Conservation (phyloP, 2,797 vertebrate species). For the Potorous gilbertii region DNA sequence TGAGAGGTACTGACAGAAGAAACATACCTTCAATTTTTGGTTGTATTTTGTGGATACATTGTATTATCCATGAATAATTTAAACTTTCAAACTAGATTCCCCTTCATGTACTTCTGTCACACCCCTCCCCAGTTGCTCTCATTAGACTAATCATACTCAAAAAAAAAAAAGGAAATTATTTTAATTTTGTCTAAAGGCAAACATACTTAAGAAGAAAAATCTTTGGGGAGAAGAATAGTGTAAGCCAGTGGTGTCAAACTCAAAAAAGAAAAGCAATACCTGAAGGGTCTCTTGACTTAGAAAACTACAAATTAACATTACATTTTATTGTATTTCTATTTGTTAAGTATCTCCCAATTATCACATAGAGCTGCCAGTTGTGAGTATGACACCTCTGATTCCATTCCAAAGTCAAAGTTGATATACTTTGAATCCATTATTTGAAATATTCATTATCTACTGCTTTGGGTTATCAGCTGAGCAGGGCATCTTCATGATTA, state of each 20-base stretch:
- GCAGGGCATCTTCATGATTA: slow-evolving; percentile 26
- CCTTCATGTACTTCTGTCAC: slow-evolving; percentile 50
- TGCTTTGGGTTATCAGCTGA: slow-evolving; percentile 23
- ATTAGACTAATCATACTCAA: background rate
- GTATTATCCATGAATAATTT: slow-evolving; percentile 48
- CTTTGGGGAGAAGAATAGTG: slow-evolving; percentile 38
- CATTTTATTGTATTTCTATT: background rate
- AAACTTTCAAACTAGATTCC: slow-evolving; percentile 54
- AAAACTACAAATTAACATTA: background rate
- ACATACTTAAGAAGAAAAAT: slow-evolving; percentile 67
- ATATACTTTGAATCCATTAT: slow-evolving; percentile 35
- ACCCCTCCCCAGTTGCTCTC: slow-evolving; percentile 42
- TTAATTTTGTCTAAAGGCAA: slow-evolving; percentile 65
- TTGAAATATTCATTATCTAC: slow-evolving; percentile 55
- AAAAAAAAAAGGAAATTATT: slow-evolving; percentile 43
- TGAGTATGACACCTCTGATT: background rate
- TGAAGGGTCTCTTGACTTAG: background rate
- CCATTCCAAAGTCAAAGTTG: slow-evolving; percentile 40
- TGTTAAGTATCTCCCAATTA: background rate
- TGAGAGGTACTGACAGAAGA: slow-evolving; percentile 45
- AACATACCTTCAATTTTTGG: slow-evolving; percentile 32
- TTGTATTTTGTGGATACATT: slow-evolving; percentile 27
- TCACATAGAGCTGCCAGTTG: background rate
- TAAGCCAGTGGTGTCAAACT: background rate
- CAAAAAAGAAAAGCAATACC: background rate